Percentiles rank a stretch among this genome's conserved stretches.
These are phyloP conservation scores for Loriculus beryllinus DNA, from an alignment of 2,797 vertebrate genomes.

Conservation along the genomic window DNA sequence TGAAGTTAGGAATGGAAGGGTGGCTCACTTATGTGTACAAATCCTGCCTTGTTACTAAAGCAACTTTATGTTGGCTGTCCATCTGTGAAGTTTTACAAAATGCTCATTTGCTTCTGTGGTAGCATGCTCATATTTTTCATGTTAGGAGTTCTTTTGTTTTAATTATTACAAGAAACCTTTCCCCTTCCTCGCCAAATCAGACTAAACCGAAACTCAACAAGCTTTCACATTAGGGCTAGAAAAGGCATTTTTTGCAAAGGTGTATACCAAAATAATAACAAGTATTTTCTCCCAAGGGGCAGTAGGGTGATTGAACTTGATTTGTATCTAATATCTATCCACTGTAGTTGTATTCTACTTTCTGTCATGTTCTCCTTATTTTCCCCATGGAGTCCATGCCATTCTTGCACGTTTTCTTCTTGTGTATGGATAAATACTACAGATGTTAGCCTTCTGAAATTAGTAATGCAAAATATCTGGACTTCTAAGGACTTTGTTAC, in stretches of 20 bases:
- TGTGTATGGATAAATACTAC: not conserved
- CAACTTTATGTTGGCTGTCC: not conserved
- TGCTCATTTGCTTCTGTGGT: not conserved
- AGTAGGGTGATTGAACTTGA: not conserved
- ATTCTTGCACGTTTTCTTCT: not conserved
- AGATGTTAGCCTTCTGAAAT: not conserved
- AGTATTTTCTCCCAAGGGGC: not conserved
- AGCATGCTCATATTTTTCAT: not conserved
- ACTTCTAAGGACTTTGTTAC: not conserved
- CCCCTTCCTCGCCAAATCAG: not conserved
- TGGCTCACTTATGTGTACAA: not conserved
- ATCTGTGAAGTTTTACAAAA: not conserved
- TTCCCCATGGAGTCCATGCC: not conserved
- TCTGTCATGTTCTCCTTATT: not conserved
- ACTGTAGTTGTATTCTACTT: not conserved
- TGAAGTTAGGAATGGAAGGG: not conserved
- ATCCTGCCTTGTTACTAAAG: not conserved
- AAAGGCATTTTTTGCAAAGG: not conserved
- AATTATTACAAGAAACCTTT: not conserved
- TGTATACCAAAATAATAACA: not conserved
- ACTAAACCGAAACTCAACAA: not conserved
- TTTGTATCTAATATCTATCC: not conserved
- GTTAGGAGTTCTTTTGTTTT: not conserved
- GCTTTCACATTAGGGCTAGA: not conserved
- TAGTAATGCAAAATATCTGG: not conserved